phyloP scores from a whole-genome alignment of 37 sponge, comb jelly and placozoan species.

The Spongilla lacustris region DNA sequence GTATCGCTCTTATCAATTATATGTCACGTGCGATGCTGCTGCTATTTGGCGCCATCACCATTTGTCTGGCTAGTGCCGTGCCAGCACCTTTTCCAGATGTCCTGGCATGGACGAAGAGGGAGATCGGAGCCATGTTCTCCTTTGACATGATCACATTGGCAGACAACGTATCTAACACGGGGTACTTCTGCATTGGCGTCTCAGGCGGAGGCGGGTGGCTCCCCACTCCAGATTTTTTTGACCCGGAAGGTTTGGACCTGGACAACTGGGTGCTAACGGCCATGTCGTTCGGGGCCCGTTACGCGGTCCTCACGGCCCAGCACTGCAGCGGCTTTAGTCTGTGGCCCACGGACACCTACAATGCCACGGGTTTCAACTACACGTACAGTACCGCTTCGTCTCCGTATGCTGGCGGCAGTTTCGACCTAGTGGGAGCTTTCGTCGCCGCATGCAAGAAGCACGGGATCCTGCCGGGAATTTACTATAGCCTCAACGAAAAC shows the following conservation, averaged over 20 bases:
- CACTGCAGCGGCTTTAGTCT: conserved; percentile 72
- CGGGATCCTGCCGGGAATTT: conserved; percentile 62
- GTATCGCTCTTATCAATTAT: no score
- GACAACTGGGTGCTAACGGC: conserved; percentile 49
- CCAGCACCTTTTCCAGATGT: conserved; percentile 41
- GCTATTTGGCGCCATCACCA: neutral
- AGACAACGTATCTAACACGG: conserved; percentile 20
- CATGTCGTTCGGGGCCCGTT: conserved; percentile 42
- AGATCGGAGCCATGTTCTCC: conserved; percentile 56
- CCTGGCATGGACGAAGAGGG: conserved; percentile 52
- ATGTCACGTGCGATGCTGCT: neutral
- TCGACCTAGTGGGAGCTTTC: conserved; percentile 54
- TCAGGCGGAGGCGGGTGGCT: conserved; percentile 29
- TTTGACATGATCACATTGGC: conserved; percentile 51
- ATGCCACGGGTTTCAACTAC: conserved; percentile 52
- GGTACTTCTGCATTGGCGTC: conserved; percentile 57
- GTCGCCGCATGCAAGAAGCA: conserved; percentile 23
- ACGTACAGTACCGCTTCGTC: conserved; percentile 42
- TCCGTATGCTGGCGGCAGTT: conserved; percentile 14
- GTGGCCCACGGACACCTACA: conserved; percentile 62
- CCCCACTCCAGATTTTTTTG: conserved; percentile 34
- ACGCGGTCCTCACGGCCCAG: conserved; percentile 65
- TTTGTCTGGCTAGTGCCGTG: neutral
- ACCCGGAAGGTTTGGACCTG: conserved; percentile 24
- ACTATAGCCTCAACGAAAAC: conserved; percentile 73